Evolutionary conservation across 92 coral and sea anemone genomes (phyloP).

Genomic region (Heteractis magnifica): DNA sequence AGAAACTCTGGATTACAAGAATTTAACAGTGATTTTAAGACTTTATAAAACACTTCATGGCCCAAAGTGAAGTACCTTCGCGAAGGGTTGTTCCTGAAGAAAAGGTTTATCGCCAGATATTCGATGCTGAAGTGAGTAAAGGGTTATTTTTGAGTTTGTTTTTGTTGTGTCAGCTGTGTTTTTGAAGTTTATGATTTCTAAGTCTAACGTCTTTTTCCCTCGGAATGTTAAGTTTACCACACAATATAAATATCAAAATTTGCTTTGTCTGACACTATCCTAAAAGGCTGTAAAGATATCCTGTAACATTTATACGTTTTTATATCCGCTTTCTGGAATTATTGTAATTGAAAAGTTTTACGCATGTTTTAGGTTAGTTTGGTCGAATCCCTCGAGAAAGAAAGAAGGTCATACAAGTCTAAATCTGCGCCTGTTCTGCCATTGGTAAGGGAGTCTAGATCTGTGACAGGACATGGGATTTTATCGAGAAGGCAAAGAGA

Average conservation of each 20-base stretch:
- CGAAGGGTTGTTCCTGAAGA: constrained; percentile 72
- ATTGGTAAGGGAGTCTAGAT: constrained; percentile 77
- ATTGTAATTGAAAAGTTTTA: constrained; percentile 2
- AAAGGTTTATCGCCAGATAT: constrained; percentile 87
- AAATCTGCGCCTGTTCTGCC: constrained; percentile 81
- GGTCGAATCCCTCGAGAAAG: constrained; percentile 77
- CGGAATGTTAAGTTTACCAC: not conserved
- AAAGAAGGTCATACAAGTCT: constrained; percentile 55
- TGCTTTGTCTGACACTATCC: not conserved
- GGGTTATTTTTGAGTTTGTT: constrained; percentile 4
- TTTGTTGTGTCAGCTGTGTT: not conserved
- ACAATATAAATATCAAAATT: not conserved
- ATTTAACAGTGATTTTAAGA: not conserved
- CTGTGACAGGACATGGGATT: constrained; percentile 90
- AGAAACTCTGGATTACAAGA: not conserved
- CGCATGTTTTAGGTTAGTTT: constrained; percentile 58
- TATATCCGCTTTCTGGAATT: not conserved
- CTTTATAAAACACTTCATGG: constrained; percentile 49
- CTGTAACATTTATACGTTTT: not conserved
- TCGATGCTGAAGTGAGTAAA: constrained; percentile 87
- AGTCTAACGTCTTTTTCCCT: not conserved
- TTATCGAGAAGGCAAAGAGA: constrained; percentile 76
- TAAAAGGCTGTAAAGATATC: not conserved
- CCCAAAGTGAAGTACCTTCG: constrained; percentile 69
- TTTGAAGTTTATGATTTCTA: not conserved